Conservation (phyloP, 2,113 vertebrate genomes). For the Typhlomys cinereus region DNA sequence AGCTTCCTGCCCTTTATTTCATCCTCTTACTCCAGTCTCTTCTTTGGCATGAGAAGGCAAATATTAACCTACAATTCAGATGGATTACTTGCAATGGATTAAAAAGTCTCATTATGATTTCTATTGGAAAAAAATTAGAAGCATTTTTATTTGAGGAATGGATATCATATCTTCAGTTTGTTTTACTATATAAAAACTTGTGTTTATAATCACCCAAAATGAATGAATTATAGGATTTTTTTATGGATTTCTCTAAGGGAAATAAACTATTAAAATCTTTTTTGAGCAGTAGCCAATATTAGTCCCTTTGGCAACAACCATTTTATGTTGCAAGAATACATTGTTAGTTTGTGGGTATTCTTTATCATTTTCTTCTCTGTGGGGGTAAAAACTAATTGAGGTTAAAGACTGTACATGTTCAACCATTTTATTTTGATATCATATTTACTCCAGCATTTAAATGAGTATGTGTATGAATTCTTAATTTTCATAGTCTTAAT, state of each 20-base stretch:
- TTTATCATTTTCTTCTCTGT: constrained; percentile 28
- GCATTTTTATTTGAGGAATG: constrained; percentile 21
- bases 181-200: constrained; percentile 50
- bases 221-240: not conserved
- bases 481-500: not conserved
- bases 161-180: not conserved
- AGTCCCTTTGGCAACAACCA: not conserved
- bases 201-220: not conserved
- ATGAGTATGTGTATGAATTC: not conserved
- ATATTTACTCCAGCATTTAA: not conserved
- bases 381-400: constrained; percentile 19
- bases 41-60: constrained; percentile 85
- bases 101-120: constrained; percentile 74
- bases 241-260: not conserved
- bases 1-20: constrained; percentile 83
- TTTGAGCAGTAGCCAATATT: not conserved
- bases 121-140: constrained; percentile 52
- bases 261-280: not conserved
- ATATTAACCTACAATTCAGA: constrained; percentile 85
- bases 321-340: constrained; percentile 46
- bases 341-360: not conserved
- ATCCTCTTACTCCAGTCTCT: constrained; percentile 77
- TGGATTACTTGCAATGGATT: constrained; percentile 88
- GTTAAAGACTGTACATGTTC: not conserved
- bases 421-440: constrained; percentile 32